phyloP scores from a whole-genome alignment of 35 echinoderm and acorn worm species.

The Ptychodera flava region DNA sequence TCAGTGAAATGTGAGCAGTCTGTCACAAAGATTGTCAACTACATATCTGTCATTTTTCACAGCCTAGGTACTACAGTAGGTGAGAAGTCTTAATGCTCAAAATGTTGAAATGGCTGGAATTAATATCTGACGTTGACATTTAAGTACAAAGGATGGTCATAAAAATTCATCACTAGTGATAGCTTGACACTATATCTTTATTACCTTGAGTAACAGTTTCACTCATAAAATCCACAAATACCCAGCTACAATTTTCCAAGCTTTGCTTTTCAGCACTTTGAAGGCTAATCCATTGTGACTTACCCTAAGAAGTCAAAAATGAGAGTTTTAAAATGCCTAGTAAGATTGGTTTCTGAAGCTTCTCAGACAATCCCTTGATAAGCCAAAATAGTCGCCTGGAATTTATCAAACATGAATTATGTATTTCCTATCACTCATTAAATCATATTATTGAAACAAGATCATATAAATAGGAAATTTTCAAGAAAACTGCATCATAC shows the following conservation, averaged over 20 bases:
- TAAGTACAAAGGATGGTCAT: background rate
- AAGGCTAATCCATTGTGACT: no score
- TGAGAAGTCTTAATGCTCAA: background rate
- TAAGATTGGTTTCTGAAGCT: no score
- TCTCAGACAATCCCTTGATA: no score
- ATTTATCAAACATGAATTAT: no score
- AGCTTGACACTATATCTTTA: background rate
- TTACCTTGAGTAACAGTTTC: background rate
- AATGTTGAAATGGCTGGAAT: background rate
- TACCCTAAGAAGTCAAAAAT: no score
- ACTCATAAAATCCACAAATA: background rate
- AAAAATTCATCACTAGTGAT: background rate
- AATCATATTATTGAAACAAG: no score
- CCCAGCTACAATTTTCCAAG: background rate
- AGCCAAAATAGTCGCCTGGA: no score
- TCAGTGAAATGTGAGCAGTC: background rate
- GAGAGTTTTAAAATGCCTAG: no score
- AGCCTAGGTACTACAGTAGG: no score
- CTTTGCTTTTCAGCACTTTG: background rate
- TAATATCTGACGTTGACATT: constrained; percentile 1
- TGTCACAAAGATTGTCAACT: background rate
- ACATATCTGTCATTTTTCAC: background rate
- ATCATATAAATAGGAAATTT: no score
- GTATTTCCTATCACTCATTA: no score
- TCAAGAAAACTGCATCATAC: no score